Evolutionary conservation across 2,888 invertebrate species (phyloP).

Genomic region (Drosophila helvetica): DNA sequence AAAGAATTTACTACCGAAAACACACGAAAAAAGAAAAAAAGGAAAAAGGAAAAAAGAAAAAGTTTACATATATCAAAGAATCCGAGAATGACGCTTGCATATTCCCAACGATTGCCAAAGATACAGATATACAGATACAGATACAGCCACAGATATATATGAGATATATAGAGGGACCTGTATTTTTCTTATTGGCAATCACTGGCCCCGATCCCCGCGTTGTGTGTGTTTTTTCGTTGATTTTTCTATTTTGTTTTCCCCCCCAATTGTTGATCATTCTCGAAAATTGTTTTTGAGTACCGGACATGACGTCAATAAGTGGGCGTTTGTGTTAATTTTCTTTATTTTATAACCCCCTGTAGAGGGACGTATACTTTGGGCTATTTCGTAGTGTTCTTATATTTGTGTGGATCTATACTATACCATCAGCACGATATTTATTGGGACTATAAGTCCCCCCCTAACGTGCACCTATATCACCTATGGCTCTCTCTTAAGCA

Average conservation of each 20-base stretch:
- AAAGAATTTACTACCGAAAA: slow-evolving; percentile 21
- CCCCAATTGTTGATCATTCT: slow-evolving; percentile 79
- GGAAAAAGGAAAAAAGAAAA: not conserved
- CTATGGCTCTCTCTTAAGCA: not conserved
- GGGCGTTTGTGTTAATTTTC: slow-evolving; percentile 82
- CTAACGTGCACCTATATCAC: not conserved
- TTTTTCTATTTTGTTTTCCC: slow-evolving; percentile 69
- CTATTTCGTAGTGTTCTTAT: not conserved
- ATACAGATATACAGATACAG: slow-evolving; percentile 3
- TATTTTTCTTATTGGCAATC: slow-evolving; percentile 70
- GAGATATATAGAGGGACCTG: slow-evolving; percentile 13
- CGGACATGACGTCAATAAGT: slow-evolving; percentile 84
- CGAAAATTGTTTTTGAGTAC: slow-evolving; percentile 81
- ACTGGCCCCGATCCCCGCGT: slow-evolving; percentile 26
- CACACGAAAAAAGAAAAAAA: not conserved
- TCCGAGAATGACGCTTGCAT: slow-evolving; percentile 33
- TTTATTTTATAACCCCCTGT: slow-evolving; percentile 48
- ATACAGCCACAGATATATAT: slow-evolving; percentile 22
- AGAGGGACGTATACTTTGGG: slow-evolving; percentile 28
- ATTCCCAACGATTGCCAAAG: slow-evolving; percentile 49
- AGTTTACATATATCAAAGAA: not conserved
- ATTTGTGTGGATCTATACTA: slow-evolving; percentile 37
- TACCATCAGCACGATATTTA: slow-evolving; percentile 15
- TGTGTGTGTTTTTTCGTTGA: slow-evolving; percentile 52
- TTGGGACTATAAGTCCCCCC: not conserved